These are phyloP conservation scores for Eurois occulta DNA, from an alignment of 2,888 invertebrate species.

Conservation along the genomic window DNA sequence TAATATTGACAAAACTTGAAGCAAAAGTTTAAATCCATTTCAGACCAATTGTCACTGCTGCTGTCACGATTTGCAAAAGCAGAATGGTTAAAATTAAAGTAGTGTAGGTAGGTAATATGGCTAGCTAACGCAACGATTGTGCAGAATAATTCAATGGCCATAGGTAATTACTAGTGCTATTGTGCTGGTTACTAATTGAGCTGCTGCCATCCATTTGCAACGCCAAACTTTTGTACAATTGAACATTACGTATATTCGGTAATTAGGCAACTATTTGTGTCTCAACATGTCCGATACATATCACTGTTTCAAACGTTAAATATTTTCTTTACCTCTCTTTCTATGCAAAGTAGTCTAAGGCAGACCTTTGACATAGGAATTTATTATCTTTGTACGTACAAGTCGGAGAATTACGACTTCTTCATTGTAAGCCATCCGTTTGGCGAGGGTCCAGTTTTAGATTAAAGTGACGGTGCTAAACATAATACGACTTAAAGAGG, in stretches of 20 bases:
- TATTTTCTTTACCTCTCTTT: conserved; percentile 16
- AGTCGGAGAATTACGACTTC: conserved; percentile 37
- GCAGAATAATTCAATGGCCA: conserved; percentile 20
- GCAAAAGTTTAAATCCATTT: not conserved
- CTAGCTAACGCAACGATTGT: conserved; percentile 26
- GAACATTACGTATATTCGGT: conserved; percentile 40
- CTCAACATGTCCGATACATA: conserved; percentile 20
- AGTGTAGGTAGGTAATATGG: not conserved
- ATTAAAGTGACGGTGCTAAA: conserved; percentile 12
- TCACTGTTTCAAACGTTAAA: conserved; percentile 4
- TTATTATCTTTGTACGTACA: conserved; percentile 18
- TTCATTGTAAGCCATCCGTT: conserved; percentile 31
- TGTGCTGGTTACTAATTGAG: conserved; percentile 47
- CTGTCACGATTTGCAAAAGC: not conserved
- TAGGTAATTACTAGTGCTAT: conserved; percentile 40
- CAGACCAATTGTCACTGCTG: not conserved
- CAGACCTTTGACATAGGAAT: conserved; percentile 48
- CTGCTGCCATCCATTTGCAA: conserved; percentile 35
- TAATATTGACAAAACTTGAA: conserved; percentile 4
- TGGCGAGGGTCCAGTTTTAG: conserved; percentile 48
- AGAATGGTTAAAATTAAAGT: conserved; percentile 26
- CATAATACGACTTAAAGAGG: conserved; percentile 4
- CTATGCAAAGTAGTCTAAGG: conserved; percentile 34
- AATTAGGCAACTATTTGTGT: conserved; percentile 41
- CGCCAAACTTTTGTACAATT: conserved; percentile 32